phyloP scores from a whole-genome alignment of 2,888 invertebrate species.

The Temnothorax ravouxi region DNA sequence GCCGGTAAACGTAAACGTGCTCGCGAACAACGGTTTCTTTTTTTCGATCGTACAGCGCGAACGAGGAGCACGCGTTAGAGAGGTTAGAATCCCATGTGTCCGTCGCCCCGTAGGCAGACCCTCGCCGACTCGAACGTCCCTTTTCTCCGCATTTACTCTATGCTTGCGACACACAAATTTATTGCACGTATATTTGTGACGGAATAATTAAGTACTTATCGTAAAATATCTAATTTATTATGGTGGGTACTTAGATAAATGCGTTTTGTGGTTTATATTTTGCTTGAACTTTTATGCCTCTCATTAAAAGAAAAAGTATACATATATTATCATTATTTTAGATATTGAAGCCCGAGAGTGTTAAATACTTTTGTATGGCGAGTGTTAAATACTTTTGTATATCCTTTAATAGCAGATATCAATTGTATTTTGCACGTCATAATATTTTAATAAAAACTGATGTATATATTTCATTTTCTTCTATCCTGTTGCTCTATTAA shows the following conservation, averaged over 20 bases:
- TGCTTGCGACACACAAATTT: background rate
- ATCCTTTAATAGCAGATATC: background rate
- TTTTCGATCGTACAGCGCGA: background rate
- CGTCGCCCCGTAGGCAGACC: no score
- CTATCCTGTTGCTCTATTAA: background rate
- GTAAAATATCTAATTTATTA: background rate
- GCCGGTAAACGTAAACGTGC: no score
- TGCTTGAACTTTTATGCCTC: no score
- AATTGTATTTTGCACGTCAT: background rate
- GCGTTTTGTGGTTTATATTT: background rate
- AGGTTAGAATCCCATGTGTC: constrained; percentile 31
- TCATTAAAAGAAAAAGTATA: no score
- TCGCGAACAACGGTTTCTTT: background rate
- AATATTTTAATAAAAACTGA: background rate
- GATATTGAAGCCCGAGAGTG: background rate
- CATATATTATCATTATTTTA: background rate
- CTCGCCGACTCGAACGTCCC: no score
- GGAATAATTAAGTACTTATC: background rate
- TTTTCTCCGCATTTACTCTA: background rate
- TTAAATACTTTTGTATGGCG: background rate
- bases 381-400: background rate
- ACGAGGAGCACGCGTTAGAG: background rate
- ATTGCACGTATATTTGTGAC: background rate
- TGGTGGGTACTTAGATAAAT: no score
- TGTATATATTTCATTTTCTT: background rate